Evolutionary conservation across 2,888 invertebrate species (phyloP).

Genomic region (Cryptocheilus praepositus): DNA sequence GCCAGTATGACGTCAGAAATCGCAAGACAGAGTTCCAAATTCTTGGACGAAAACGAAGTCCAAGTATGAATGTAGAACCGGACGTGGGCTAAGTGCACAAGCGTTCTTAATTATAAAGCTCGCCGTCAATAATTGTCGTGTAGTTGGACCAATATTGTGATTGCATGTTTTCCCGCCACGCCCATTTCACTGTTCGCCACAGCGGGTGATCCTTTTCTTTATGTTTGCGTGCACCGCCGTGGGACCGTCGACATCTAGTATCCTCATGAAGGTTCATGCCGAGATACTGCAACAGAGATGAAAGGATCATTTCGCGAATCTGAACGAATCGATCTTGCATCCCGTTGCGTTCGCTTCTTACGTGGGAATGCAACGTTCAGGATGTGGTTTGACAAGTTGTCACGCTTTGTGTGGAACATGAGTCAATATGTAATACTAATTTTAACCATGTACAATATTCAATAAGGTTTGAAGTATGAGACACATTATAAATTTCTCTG

Average conservation of each 20-base stretch:
- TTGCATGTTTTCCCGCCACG: constrained; percentile 73
- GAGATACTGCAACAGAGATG: constrained; percentile 9
- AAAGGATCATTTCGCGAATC: no score
- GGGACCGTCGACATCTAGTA: constrained; percentile 41
- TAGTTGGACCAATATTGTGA: constrained; percentile 75
- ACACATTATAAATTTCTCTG: no score
- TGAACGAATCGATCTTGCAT: neutral
- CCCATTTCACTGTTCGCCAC: constrained; percentile 67
- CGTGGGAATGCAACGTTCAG: constrained; percentile 8
- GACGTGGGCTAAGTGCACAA: constrained; percentile 41
- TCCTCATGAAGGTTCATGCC: constrained; percentile 34
- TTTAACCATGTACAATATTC: no score
- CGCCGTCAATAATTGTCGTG: constrained; percentile 74
- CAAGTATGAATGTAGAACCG: constrained; percentile 14
- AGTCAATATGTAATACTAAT: no score
- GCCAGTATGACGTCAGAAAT: no score
- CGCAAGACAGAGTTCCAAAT: no score
- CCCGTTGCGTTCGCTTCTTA: neutral
- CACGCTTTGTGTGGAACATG: no score
- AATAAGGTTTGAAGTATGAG: no score
- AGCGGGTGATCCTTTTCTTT: constrained; percentile 67
- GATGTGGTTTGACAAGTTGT: no score
- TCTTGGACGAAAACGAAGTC: no score
- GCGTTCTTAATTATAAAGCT: constrained; percentile 72
- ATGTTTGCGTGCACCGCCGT: constrained; percentile 52